phyloP scores from a whole-genome alignment of 2,888 invertebrate species.

The Chrysolina americana region DNA sequence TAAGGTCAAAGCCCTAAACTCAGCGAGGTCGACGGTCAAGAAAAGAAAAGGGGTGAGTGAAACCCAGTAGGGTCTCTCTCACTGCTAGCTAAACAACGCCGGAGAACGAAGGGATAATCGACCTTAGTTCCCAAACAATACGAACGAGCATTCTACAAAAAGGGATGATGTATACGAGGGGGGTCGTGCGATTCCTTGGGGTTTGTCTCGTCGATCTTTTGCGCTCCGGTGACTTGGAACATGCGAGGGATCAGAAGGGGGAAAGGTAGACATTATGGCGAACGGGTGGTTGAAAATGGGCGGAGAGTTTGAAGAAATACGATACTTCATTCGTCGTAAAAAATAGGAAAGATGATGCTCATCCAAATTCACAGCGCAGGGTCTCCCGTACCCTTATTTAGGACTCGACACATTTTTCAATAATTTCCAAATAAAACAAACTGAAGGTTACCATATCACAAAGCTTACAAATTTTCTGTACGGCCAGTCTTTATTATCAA shows the following conservation, averaged over 20 bases:
- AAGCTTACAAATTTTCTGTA: no score
- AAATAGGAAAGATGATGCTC: not conserved
- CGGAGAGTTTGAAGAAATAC: not conserved
- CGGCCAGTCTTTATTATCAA: no score
- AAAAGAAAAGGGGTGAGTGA: slow-evolving; percentile 13
- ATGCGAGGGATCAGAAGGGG: not conserved
- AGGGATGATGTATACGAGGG: slow-evolving; percentile 12
- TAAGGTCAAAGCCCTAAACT: slow-evolving; percentile 16
- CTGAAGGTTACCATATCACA: no score
- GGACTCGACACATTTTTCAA: no score
- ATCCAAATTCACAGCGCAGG: no score
- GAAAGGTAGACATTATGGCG: not conserved
- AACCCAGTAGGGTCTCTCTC: not conserved
- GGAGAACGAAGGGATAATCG: not conserved
- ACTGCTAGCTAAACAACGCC: not conserved
- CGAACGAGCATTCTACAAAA: not conserved
- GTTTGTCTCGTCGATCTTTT: slow-evolving; percentile 11
- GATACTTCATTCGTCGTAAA: not conserved
- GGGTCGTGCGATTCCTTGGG: not conserved
- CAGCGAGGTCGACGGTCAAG: slow-evolving; percentile 7
- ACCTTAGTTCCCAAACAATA: not conserved
- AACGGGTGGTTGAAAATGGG: slow-evolving; percentile 1
- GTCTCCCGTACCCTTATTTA: no score
- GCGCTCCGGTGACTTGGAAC: slow-evolving; percentile 19
- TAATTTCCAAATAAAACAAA: no score